Evolutionary conservation across 2,888 invertebrate genomes (phyloP), one percentile per base, ranked within the genome.

Genomic region (Camponotus fellah): DNA sequence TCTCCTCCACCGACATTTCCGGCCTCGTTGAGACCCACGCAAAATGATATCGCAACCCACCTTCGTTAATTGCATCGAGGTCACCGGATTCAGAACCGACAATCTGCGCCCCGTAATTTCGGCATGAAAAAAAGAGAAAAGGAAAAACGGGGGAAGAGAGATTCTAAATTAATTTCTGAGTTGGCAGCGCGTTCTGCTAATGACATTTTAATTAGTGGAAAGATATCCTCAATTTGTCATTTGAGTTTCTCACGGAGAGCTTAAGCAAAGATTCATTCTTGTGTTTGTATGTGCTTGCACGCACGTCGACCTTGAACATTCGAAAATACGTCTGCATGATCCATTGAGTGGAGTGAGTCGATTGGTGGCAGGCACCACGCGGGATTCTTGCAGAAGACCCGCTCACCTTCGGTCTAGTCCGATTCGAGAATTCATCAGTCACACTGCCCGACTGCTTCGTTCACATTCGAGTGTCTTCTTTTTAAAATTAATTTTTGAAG

Each of bases 391-490:
- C 26, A 32, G 76, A 40, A 56, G 77, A 88, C 84, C 79, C 76
- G 88, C 69, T 88, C 86, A 86, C 88, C 88, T 88, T 88, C 84
- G 49, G 79, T 76, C 66, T 40, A 64, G 74, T 72, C 53, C 68
- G 65, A 56, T 26, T 58, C 74, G 65, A 65, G 40, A 69, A 83
- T 64, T 71, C 75, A 80, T 34, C 85, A 83, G 53, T 43, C 14
- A 40, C 3, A 21, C 43, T 40, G 8, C 6, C 12, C 66, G 9
- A 66, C 37, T 53, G 26, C 12, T 26, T 66, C 17, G n/a, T 37
- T 49, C 49, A 10, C 12, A 1, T 21, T 34, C 46, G 26, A 76
- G 9, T n/a, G 8, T 53, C 12, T 5, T 26, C 32, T 46, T 46
- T n/a, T 4, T 14, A 5, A 1, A 26, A 26, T 26, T 8, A 40